A percentile compares a stretch with the other conserved stretches of the same genome.
phyloP scores from a whole-genome alignment of 2,113 vertebrate species.

The Mastomys natalensis region DNA sequence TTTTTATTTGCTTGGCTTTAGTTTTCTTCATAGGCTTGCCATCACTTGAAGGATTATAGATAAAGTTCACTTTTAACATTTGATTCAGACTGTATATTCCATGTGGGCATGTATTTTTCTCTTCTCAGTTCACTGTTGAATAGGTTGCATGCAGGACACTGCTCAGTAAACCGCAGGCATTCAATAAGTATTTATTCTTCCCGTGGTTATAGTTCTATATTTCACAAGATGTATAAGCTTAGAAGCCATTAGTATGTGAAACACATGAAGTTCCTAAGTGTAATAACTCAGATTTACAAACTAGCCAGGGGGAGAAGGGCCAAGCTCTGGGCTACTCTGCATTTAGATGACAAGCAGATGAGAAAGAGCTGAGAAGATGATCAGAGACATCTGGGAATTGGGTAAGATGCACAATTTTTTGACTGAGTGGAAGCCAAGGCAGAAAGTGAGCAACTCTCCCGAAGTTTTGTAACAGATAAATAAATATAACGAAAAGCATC shows the following conservation, averaged over 20 bases:
- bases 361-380: neutral
- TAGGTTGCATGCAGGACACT: neutral
- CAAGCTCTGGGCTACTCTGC: neutral
- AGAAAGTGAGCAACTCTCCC: neutral
- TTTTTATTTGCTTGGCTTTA: neutral
- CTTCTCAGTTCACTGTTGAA: slow-evolving; percentile 6
- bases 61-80: neutral
- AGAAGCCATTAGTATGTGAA: slow-evolving; percentile 5
- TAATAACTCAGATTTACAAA: neutral
- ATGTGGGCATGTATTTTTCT: neutral
- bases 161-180: neutral
- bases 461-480: neutral
- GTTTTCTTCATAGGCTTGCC: neutral
- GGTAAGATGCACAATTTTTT: neutral
- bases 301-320: neutral
- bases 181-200: neutral
- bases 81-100: slow-evolving; percentile 14
- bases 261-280: neutral
- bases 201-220: neutral
- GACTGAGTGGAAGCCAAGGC: neutral
- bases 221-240: neutral
- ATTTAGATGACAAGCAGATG: neutral
- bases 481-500: slow-evolving; percentile 22
- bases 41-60: neutral
- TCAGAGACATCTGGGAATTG: neutral